Base-by-base conservation (phyloP, 1,140 invertebrate genomes). In the Diplogasteroides magnus region DNA sequence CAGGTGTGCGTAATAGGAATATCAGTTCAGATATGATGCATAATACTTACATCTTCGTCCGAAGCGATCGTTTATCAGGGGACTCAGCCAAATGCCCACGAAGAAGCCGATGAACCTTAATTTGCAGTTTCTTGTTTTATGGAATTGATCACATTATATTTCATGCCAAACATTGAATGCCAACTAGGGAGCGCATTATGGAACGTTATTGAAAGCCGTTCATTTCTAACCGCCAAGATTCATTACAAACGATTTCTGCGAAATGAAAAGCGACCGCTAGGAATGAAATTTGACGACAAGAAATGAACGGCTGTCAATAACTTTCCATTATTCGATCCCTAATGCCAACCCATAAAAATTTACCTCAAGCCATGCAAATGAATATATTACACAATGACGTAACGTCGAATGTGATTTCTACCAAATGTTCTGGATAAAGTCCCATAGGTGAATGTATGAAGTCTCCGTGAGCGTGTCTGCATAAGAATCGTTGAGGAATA, bases 61-160 rank as follows among this genome's bases (percentile, higher is more conserved):
- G n/a, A 74, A 69, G 0, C 63, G 55, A 61, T 77, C 73, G 14
- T 71, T 74, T n/a, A 77, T 27, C 48, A 76, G 60, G 3, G 74
- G 64, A 19, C 64, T 69, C 6, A 76, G 25, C 62, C 67, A 77
- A 13, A 25, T 68, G 6, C 76, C 76, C 11, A 74, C 2, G 11
- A 74, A 73, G 32, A 75, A 77, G 26, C 76, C 76, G 19, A 71
- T 59, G 59, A 77, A 77, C 75, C 74, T 63, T 26, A 63, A 31
- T 13, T 6, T 60, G n/a, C 23, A 60, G 6, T 60, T 60, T 60
- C 3, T 13, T 11, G 3, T 11, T 60, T 28, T 11, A 11, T 23
- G 3, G 28, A 28, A 63, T 25, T 28, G 6, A 25, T 26, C 28
- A 63, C 26, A 63, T 13, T 63, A 13, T 13, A 25, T 6, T 6